phyloP scores from a whole-genome alignment of 2,888 invertebrate species.

The Choreutis nemorana region DNA sequence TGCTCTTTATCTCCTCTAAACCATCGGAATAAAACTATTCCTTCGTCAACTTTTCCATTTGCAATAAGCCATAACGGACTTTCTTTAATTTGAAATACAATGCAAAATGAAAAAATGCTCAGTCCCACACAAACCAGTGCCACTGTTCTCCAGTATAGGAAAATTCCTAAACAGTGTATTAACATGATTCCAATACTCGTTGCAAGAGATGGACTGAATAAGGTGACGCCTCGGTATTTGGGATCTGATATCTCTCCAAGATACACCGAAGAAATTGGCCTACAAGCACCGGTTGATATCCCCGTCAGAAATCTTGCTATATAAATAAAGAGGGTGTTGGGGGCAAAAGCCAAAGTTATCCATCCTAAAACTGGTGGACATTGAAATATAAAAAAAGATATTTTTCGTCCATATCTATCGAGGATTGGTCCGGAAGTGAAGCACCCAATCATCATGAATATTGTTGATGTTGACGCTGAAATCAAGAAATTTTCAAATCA shows the following conservation, averaged over 20 bases:
- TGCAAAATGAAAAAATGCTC: constrained; percentile 17
- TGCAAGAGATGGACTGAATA: constrained; percentile 21
- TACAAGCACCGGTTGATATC: constrained; percentile 22
- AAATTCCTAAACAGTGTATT: constrained; percentile 23
- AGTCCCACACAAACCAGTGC: constrained; percentile 22
- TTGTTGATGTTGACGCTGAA: constrained; percentile 26
- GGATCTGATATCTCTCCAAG: constrained; percentile 31
- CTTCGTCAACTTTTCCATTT: constrained; percentile 25
- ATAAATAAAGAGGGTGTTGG: constrained; percentile 18
- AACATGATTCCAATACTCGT: constrained; percentile 21
- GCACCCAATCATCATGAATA: constrained; percentile 29
- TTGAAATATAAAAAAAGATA: constrained; percentile 21
- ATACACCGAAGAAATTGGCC: constrained; percentile 26
- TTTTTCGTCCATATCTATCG: constrained; percentile 27
- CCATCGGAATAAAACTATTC: constrained; percentile 20
- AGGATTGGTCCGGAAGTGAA: constrained; percentile 25
- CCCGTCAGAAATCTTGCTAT: constrained; percentile 28
- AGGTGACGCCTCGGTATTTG: constrained; percentile 23
- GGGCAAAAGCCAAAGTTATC: constrained; percentile 22
- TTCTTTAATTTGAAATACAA: constrained; percentile 25
- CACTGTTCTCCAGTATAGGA: constrained; percentile 22
- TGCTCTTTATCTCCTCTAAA: constrained; percentile 25
- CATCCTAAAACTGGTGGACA: constrained; percentile 26
- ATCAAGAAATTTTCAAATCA: constrained; percentile 12
- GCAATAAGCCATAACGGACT: constrained; percentile 34